Base-by-base conservation (phyloP, 1,140 invertebrate species). In the Ceratina australensis region DNA sequence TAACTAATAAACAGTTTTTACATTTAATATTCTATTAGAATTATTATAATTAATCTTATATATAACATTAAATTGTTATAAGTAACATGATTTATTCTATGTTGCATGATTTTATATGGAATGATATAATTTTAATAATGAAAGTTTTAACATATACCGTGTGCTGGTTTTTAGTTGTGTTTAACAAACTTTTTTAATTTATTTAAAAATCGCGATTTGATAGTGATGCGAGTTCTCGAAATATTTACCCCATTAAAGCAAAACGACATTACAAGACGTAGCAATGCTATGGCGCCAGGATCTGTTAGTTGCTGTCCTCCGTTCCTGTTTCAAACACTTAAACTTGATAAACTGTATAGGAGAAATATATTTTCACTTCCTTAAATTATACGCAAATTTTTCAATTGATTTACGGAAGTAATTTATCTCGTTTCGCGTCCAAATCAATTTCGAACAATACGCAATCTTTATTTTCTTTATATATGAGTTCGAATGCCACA, bases 211-310 rank as follows among this genome's bases (percentile, higher is more conserved):
- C 75, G 78, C 79, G 26, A 47, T 50, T 69, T 15, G 33, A 72
- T 72, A 65, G 63, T 81, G 64, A 82, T 86, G 75, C 80, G 83
- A 88, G 81, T 79, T 78, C 81, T 89, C 68, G 79, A 86, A 89
- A 92, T 92, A 92, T 92, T 92, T 92, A 92, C 91, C 91, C 91
- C 87, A 91, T 89, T 86, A 89, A 92, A 92, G 91, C 89, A 91
- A 91, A 92, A 91, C 84, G 89, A 91, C 84, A 91, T 89, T 88
- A 90, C 88, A 91, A 90, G 88, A 91, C 83, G 91, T 87, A 91
- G 90, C 90, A 91, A 91, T 91, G 88, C 88, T 91, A 91, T 90
- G 90, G 87, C 85, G 89, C 87, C 91, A 89, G 86, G 87, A 81
- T 88, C 90, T 91, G 91, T 92, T 92, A 92, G 88, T 92, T 90